Conservation (phyloP, 2,888 invertebrate genomes). For the Phortica magna region DNA sequence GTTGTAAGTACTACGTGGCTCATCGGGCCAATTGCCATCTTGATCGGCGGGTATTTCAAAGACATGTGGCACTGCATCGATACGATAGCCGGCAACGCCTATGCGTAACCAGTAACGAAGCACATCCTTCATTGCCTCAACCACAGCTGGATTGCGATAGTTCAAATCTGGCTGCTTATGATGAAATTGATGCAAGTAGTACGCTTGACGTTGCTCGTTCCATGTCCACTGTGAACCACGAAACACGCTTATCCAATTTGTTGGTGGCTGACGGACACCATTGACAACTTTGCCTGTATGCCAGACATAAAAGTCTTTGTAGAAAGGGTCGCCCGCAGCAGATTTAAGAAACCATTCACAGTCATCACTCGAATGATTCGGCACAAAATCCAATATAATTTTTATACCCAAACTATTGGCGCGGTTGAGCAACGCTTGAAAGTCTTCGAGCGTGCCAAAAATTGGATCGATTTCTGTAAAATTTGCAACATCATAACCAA, state of each 20-base stretch:
- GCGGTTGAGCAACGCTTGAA: constrained; percentile 81
- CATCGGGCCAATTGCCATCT: constrained; percentile 78
- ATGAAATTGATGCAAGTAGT: constrained; percentile 83
- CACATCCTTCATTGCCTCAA: constrained; percentile 80
- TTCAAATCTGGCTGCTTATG: constrained; percentile 84
- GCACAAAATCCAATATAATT: constrained; percentile 79
- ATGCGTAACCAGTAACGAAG: constrained; percentile 87
- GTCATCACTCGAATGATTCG: constrained; percentile 84
- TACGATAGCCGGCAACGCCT: constrained; percentile 89
- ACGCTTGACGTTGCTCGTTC: constrained; percentile 80
- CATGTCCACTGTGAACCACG: constrained; percentile 83
- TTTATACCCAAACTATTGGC: constrained; percentile 79
- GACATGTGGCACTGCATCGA: constrained; percentile 82
- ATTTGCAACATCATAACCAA: constrained; percentile 88
- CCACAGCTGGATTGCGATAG: constrained; percentile 80
- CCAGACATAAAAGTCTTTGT: constrained; percentile 89
- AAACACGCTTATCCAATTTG: constrained; percentile 80
- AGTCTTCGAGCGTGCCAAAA: constrained; percentile 86
- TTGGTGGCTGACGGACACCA: constrained; percentile 77
- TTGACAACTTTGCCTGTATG: constrained; percentile 75
- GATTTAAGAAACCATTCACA: constrained; percentile 92
- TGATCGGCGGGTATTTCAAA: constrained; percentile 71
- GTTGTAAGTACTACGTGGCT: constrained; percentile 79
- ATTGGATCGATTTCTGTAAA: constrained; percentile 84
- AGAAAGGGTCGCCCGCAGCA: constrained; percentile 81